phyloP scores from a whole-genome alignment of 1,140 invertebrate species.

The Saxidomus purpurata region DNA sequence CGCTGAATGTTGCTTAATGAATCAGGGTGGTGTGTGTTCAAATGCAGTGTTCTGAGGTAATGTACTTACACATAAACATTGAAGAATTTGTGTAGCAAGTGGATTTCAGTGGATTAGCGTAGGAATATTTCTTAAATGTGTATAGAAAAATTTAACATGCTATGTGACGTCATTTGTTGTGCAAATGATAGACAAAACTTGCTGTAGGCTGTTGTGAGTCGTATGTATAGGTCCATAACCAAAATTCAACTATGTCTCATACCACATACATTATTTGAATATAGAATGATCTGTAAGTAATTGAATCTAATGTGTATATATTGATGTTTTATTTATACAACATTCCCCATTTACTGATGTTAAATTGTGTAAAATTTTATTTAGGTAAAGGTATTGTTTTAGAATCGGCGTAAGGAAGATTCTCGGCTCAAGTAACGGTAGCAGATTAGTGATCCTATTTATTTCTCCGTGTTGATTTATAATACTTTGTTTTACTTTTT shows the following conservation, averaged over 20 bases:
- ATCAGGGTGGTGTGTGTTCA: constrained; percentile 44
- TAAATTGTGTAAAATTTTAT: constrained; percentile 65
- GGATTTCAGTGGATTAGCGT: neutral
- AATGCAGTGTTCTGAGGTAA: constrained; percentile 41
- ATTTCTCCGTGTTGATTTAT: constrained; percentile 59
- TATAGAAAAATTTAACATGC: constrained; percentile 10
- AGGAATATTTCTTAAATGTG: neutral
- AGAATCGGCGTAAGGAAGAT: constrained; percentile 1
- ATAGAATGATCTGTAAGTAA: constrained; percentile 31
- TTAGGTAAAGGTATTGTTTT: constrained; percentile 60
- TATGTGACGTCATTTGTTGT: constrained; percentile 29
- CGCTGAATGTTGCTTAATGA: constrained; percentile 20
- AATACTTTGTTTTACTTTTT: constrained; percentile 26
- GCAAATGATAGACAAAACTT: constrained; percentile 9
- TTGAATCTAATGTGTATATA: constrained; percentile 61
- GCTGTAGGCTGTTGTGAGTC: constrained; percentile 4
- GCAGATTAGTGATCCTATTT: constrained; percentile 53
- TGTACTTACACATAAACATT: constrained; percentile 5
- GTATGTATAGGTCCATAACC: constrained; percentile 34
- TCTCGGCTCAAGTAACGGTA: constrained; percentile 51
- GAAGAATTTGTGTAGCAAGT: neutral
- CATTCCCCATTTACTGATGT: constrained; percentile 64
- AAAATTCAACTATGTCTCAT: constrained; percentile 44
- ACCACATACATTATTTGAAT: neutral
- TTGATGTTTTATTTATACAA: constrained; percentile 60